Percentiles rank a stretch among this genome's conserved stretches.
These are phyloP conservation scores for Hydrozoanthus tunicans DNA, from an alignment of 64 coral and sea anemone species.

Conservation along the genomic window DNA sequence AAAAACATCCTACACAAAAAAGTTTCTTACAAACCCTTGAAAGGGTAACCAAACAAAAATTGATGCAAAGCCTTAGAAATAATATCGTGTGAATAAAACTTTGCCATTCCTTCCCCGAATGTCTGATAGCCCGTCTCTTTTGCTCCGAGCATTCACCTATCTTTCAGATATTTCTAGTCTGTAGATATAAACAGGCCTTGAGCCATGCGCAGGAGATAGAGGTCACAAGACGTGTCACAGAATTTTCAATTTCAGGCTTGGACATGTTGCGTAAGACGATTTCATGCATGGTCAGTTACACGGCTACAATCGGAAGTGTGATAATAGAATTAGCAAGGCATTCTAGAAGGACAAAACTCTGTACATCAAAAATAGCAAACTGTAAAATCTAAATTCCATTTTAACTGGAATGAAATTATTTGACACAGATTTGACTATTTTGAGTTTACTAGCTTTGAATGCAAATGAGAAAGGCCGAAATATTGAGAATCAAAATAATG, in stretches of 20 bases:
- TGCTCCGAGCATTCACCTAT: constrained; percentile 5
- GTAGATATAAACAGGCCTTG: too few relatives aligned
- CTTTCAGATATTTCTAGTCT: constrained; percentile 21
- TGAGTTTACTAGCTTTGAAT: too few relatives aligned
- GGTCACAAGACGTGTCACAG: constrained; percentile 25
- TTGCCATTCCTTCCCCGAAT: constrained; percentile 36
- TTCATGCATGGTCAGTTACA: constrained; percentile 43
- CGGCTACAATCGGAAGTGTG: constrained; percentile 24
- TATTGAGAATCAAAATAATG: too few relatives aligned
- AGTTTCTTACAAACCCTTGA: constrained; percentile 35
- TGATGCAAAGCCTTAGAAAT: constrained; percentile 41
- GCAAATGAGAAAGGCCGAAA: too few relatives aligned
- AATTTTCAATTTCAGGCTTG: constrained; percentile 42
- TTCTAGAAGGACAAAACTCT: constrained; percentile 48
- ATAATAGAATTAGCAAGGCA: constrained; percentile 43
- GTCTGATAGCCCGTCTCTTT: constrained; percentile 43
- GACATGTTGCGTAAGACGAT: constrained; percentile 38
- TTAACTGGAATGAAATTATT: too few relatives aligned
- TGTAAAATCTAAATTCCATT: constrained; percentile 10
- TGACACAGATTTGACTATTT: too few relatives aligned
- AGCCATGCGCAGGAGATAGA: neutral
- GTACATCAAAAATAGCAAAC: constrained; percentile 36
- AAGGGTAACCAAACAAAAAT: constrained; percentile 37
- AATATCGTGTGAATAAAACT: constrained; percentile 35
- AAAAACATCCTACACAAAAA: constrained; percentile 34